A percentile compares a stretch with the other conserved stretches of the same genome.
Conservation (phyloP, 2,797 vertebrate genomes). For the Salarias fasciatus region DNA sequence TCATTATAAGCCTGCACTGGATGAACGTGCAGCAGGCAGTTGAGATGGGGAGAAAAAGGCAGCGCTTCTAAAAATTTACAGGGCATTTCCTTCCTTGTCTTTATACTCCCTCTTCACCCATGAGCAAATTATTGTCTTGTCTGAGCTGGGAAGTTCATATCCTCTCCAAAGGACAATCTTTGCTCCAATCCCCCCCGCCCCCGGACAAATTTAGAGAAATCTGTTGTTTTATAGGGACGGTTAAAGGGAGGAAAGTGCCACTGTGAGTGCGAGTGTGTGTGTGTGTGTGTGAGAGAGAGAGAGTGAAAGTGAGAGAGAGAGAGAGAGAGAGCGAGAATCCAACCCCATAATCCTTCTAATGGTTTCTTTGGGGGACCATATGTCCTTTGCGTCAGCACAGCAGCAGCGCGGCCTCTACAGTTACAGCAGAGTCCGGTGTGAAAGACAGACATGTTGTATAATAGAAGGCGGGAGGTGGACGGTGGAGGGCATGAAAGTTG, state of each 20-base stretch:
- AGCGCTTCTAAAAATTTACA: conserved; percentile 34
- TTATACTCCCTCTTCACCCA: conserved; percentile 51
- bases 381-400: conserved; percentile 79
- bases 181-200: no score
- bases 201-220: no score
- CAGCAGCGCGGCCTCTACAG: conserved; percentile 72
- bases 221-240: no score
- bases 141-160: no score
- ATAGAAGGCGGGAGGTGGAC: conserved; percentile 63
- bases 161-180: no score
- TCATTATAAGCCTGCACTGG: background rate
- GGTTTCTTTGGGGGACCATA: conserved; percentile 78
- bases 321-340: conserved; percentile 14
- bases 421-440: conserved; percentile 79
- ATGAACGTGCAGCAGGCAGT: conserved; percentile 9
- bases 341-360: conserved; percentile 59
- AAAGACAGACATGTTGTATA: conserved; percentile 82
- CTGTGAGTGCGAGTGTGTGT: no score
- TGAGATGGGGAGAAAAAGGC: conserved; percentile 27
- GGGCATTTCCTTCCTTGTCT: conserved; percentile 52
- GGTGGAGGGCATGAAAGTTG: conserved; percentile 43
- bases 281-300: no score
- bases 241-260: no score
- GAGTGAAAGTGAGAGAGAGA: no score
- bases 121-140: conserved; percentile 31